Evolutionary conservation across 1,140 invertebrate genomes (phyloP), one percentile per base, ranked within the genome.

Genomic region (Hyles vespertilio): DNA sequence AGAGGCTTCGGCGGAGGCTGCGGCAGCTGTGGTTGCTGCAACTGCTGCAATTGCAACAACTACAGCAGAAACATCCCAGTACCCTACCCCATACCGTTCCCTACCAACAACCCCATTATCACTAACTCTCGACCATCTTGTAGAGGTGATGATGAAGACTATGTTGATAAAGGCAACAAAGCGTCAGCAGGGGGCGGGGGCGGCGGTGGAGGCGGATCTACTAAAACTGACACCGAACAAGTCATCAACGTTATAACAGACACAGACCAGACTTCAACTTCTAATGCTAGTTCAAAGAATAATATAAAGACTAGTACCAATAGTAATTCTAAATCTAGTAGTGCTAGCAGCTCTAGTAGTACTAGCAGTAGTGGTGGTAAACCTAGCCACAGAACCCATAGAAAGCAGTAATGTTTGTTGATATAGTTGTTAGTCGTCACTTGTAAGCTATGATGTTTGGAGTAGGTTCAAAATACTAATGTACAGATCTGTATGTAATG

Each of bases 21-120:
- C 12, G 56, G 54, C n/a, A 67, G 67, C 53, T 67, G 70, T 54
- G 66, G 71, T n/a, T 70, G 70, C 48, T 70, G 69, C 53, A 70
- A 61, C 57, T 58, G 63, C 48, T 63, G 64, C 50, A 40, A 51
- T 9, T 51, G 65, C 6, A 60, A 63, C 12, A 63, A 63, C n/a
- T 61, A 51, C 8, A 8, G 59, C 43, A 66, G 63, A 32, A 70
- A 55, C 33, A 71, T 80, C 34, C 75, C 71, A 0, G 63, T 80
- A 51, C 75, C 77, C 43, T 78, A 59, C 54, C 77, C 77, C 5
- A 71, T 78, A 59, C 75, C 75, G 5, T 60, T 74, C 44, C 69
- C 74, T 32, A 58, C 49, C n/a, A 58, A 58, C 49, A 51, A 58
- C 22, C 57, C 49, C 8, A 52, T 55, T 22, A 32, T 32, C 10